Evolutionary conservation across 1,140 invertebrate genomes (phyloP).

Genomic region (Lepidurus couesii): DNA sequence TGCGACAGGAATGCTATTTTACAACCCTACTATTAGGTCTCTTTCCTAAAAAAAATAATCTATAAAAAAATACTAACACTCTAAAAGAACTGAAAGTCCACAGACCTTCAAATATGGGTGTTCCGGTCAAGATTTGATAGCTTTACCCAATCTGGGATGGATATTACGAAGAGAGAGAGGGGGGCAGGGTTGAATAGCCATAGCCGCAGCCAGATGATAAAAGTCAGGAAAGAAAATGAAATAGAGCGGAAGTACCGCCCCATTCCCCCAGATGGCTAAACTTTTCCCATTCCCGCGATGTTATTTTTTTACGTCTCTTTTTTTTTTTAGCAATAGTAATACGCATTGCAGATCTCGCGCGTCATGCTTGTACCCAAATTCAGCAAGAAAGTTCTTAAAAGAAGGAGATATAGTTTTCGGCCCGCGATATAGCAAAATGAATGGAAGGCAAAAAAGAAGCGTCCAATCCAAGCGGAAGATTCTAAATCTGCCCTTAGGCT

Average conservation of each 20-base stretch:
- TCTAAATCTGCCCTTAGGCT: constrained; percentile 11
- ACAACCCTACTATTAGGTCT: background rate
- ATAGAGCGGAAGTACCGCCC: no score
- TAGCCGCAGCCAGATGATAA: no score
- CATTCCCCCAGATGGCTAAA: no score
- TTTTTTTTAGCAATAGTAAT: background rate
- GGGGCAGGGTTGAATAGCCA: no score
- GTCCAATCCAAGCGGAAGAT: background rate
- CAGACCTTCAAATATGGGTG: no score
- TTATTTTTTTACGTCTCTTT: background rate
- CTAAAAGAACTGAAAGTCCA: no score
- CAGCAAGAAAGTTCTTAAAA: background rate
- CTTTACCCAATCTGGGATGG: no score
- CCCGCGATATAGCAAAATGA: constrained; percentile 8
- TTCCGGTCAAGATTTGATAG: no score
- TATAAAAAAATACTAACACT: background rate
- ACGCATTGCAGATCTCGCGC: background rate
- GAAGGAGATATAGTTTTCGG: background rate
- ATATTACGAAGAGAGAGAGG: no score
- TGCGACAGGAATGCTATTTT: background rate
- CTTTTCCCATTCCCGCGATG: background rate
- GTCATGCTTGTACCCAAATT: background rate
- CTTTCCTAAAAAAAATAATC: background rate
- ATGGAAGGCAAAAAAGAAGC: background rate
- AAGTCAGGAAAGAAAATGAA: no score